These are phyloP conservation scores for Ochotona curzoniae DNA, from an alignment of 2,113 vertebrate species.

Conservation along the genomic window DNA sequence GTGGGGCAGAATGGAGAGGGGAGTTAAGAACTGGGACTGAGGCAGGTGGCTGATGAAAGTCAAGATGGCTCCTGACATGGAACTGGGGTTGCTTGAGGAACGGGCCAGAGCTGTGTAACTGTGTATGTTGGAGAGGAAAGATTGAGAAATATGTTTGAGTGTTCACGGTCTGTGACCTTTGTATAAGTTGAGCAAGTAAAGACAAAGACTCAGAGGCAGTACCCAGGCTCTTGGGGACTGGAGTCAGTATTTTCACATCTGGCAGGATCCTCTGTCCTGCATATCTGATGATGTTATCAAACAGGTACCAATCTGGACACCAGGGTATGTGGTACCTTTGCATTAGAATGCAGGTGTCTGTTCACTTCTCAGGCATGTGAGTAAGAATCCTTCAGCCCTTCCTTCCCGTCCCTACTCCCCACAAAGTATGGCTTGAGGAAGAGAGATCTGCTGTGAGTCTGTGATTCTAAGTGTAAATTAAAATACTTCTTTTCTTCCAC, in stretches of 20 bases:
- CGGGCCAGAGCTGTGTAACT: background rate
- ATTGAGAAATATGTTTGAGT: background rate
- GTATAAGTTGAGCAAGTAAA: background rate
- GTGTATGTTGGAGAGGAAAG: background rate
- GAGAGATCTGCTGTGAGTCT: background rate
- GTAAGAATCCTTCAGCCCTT: background rate
- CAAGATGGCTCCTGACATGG: background rate
- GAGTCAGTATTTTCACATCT: background rate
- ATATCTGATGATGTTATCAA: background rate
- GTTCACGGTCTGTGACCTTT: background rate
- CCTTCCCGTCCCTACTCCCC: too few relatives aligned
- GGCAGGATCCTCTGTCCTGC: background rate
- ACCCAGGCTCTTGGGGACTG: background rate
- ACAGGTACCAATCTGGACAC: background rate
- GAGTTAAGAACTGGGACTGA: background rate
- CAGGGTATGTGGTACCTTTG: background rate
- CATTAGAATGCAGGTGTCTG: background rate
- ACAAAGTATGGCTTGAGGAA: background rate
- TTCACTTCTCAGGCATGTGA: background rate
- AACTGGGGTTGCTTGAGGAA: background rate
- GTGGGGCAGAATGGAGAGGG: background rate
- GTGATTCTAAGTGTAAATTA: slow-evolving; percentile 14
- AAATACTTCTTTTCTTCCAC: slow-evolving; percentile 7
- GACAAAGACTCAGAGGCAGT: background rate
- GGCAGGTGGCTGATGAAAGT: background rate